These are phyloP conservation scores for Salvelinus alpinus DNA, from an alignment of 2,113 vertebrate species.

Conservation along the genomic window DNA sequence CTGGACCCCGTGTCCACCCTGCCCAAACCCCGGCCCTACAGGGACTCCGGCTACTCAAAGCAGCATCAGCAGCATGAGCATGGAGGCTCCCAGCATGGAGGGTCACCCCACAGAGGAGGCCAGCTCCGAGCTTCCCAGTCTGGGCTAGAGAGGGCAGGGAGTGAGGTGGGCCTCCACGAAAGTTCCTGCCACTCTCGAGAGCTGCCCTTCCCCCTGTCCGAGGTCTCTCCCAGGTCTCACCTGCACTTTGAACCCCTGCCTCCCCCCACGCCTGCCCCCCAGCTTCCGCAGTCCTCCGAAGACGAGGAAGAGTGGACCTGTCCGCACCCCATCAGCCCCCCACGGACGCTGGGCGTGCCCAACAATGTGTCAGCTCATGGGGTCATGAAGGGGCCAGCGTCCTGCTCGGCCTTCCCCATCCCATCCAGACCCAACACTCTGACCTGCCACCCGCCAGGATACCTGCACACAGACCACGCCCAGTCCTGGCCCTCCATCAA, in stretches of 20 bases:
- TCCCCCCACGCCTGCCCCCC: conserved; percentile 63
- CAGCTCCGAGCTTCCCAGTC: conserved; percentile 61
- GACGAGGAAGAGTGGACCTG: conserved; percentile 95
- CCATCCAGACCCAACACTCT: conserved; percentile 78
- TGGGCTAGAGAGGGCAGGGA: conserved; percentile 49
- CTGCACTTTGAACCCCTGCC: conserved; percentile 81
- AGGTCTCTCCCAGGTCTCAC: conserved; percentile 74
- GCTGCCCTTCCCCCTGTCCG: conserved; percentile 86
- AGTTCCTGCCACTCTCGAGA: conserved; percentile 78
- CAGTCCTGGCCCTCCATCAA: conserved; percentile 99
- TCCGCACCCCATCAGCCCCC: conserved; percentile 83
- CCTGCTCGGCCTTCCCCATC: conserved; percentile 88
- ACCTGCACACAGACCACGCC: conserved; percentile 84
- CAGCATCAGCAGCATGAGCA: conserved; percentile 59
- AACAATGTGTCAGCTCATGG: conserved; percentile 73
- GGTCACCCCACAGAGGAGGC: conserved; percentile 54
- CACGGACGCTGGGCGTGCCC: conserved; percentile 78
- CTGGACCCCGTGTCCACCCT: conserved; percentile 89
- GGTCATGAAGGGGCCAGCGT: conserved; percentile 85
- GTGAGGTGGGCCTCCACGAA: conserved; percentile 65
- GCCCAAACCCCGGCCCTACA: conserved; percentile 88
- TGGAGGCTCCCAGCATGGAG: conserved; percentile 48
- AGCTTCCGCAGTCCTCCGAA: conserved; percentile 82
- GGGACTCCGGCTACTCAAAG: conserved; percentile 77
- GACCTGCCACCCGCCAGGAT: conserved; percentile 78